Evolutionary conservation across 2,797 vertebrate species (phyloP).

Genomic region (Aratinga solstitialis): DNA sequence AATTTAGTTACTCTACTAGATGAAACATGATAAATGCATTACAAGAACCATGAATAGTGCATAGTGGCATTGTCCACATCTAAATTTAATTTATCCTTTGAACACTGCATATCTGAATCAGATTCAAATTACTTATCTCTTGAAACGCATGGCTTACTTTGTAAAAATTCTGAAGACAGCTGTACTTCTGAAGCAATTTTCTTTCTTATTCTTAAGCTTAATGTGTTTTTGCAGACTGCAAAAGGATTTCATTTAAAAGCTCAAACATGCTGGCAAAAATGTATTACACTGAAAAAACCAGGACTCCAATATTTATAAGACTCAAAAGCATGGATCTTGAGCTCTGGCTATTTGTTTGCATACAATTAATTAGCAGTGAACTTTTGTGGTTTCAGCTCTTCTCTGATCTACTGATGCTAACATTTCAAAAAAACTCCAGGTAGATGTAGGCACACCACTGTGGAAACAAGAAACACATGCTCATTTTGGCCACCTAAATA

Average conservation of each 20-base stretch:
- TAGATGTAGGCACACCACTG: neutral
- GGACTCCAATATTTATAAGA: neutral
- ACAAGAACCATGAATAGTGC: neutral
- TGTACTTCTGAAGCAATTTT: slow-evolving; percentile 37
- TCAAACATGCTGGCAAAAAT: slow-evolving; percentile 24
- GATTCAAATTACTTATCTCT: slow-evolving; percentile 36
- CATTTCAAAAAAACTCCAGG: neutral
- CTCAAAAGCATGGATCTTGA: neutral
- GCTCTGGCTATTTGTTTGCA: neutral
- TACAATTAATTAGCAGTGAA: neutral
- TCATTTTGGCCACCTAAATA: neutral
- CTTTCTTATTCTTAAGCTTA: neutral
- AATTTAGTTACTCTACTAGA: neutral
- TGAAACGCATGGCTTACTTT: neutral
- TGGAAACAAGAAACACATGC: neutral
- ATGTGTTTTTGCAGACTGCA: slow-evolving; percentile 3
- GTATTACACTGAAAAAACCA: neutral
- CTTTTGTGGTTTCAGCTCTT: neutral
- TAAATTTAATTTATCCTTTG: slow-evolving; percentile 44
- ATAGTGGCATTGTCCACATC: neutral
- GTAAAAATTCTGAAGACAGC: slow-evolving; percentile 8
- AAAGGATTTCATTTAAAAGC: slow-evolving; percentile 14
- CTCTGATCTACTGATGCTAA: neutral
- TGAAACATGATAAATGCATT: neutral
- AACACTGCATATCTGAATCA: slow-evolving; percentile 31